These are phyloP conservation scores for Bellardia pandia DNA, from an alignment of 2,888 invertebrate genomes.

Conservation along the genomic window DNA sequence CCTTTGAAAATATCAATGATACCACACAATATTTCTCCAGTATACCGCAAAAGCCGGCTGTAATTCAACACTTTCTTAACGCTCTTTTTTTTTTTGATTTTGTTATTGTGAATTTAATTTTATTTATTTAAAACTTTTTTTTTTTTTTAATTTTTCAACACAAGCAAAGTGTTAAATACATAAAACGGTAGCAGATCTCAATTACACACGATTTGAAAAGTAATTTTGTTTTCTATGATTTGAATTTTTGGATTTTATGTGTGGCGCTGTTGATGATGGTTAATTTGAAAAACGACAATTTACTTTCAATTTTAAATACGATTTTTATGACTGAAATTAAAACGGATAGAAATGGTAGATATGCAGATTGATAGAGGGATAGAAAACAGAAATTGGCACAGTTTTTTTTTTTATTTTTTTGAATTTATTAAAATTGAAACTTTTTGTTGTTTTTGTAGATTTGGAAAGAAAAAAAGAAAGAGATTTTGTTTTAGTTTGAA, in stretches of 20 bases:
- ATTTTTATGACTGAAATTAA: conserved; percentile 38
- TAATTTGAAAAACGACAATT: background rate
- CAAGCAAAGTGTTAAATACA: conserved; percentile 41
- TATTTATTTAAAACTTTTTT: conserved; percentile 11
- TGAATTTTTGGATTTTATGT: background rate
- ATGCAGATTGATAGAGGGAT: background rate
- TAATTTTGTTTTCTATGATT: background rate
- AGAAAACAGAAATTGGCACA: conserved; percentile 14
- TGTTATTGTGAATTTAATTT: background rate
- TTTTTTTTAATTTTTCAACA: background rate
- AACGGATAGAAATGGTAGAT: background rate
- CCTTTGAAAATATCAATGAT: conserved; percentile 55
- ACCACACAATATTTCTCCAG: conserved; percentile 40
- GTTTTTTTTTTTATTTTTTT: conserved; percentile 27
- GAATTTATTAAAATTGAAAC: background rate
- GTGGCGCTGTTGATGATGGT: background rate
- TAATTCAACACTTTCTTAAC: conserved; percentile 71
- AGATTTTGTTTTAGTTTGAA: background rate
- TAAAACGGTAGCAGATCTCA: conserved; percentile 52
- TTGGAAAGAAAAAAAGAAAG: background rate
- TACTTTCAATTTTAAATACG: conserved; percentile 35
- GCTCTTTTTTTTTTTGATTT: conserved; percentile 36
- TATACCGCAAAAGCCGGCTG: conserved; percentile 72
- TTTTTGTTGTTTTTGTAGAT: background rate
- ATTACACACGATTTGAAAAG: conserved; percentile 35